Percentiles rank a stretch among this genome's conserved stretches.
Conservation (phyloP, 2,888 invertebrate genomes). For the Drosophila infuscata region DNA sequence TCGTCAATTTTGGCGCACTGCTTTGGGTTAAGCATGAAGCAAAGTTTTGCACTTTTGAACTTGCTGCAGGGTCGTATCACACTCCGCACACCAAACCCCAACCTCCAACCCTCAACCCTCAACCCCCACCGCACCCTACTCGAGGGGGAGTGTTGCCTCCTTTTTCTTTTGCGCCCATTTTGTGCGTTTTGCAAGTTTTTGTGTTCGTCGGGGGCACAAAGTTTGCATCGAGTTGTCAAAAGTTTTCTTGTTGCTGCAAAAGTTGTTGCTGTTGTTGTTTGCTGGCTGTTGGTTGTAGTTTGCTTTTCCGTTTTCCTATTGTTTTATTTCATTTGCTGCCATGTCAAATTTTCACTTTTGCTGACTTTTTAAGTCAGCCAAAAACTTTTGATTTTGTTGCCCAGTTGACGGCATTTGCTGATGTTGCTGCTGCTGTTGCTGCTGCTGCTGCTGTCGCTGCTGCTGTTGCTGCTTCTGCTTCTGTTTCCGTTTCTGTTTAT, state of each 20-base stretch:
- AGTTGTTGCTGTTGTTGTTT: slow-evolving; percentile 28
- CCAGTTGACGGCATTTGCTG: slow-evolving; percentile 31
- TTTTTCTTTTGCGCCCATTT: slow-evolving; percentile 59
- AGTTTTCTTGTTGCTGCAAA: slow-evolving; percentile 54
- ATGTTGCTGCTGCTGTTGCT: not conserved
- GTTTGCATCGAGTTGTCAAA: slow-evolving; percentile 71
- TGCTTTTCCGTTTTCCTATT: slow-evolving; percentile 50
- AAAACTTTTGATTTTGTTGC: slow-evolving; percentile 53
- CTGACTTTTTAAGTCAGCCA: slow-evolving; percentile 74
- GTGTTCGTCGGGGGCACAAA: slow-evolving; percentile 58
- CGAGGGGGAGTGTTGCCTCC: slow-evolving; percentile 36
- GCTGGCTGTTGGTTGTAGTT: slow-evolving; percentile 31
- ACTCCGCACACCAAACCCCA: not conserved
- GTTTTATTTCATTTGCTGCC: slow-evolving; percentile 67
- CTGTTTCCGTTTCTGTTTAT: slow-evolving; percentile 1
- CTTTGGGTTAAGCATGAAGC: slow-evolving; percentile 61
- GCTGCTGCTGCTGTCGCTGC: slow-evolving; percentile 7
- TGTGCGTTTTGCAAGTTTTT: slow-evolving; percentile 62
- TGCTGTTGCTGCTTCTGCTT: not conserved
- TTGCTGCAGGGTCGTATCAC: slow-evolving; percentile 61
- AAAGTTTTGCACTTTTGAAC: slow-evolving; percentile 77
- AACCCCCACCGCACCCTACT: too few relatives aligned
- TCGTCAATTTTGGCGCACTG: slow-evolving; percentile 23
- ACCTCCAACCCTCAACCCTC: not conserved
- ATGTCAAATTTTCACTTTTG: slow-evolving; percentile 78